A percentile compares a stretch with the other conserved stretches of the same genome.
phyloP scores from a whole-genome alignment of 2,113 vertebrate genomes.

The Ailurus styani region DNA sequence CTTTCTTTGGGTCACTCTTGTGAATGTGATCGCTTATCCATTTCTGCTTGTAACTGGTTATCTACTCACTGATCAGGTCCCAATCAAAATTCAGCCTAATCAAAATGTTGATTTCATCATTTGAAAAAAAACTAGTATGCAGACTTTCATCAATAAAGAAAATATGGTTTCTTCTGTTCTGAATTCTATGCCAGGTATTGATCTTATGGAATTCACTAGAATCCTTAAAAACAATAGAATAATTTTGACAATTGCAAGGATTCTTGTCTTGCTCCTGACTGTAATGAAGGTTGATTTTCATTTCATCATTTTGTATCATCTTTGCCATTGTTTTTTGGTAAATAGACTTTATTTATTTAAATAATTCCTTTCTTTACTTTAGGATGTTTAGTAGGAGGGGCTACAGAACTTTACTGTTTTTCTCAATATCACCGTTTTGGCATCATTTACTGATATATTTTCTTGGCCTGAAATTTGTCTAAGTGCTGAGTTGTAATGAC shows the following conservation, averaged over 20 bases:
- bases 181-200: background rate
- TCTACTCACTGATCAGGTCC: background rate
- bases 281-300: background rate
- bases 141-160: background rate
- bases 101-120: background rate
- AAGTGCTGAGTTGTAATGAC: background rate
- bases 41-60: background rate
- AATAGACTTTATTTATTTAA: background rate
- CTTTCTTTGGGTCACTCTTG: background rate
- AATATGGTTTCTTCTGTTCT: background rate
- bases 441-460: background rate
- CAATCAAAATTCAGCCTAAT: background rate
- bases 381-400: background rate
- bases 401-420: background rate
- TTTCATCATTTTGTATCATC: background rate
- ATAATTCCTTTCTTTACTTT: background rate
- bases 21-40: background rate
- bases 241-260: background rate
- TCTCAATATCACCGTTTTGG: background rate
- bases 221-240: background rate
- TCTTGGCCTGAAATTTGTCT: background rate
- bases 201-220: background rate
- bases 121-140: background rate
- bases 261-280: background rate
- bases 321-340: background rate